A percentile compares a stretch with the other conserved stretches of the same genome.
Evolutionary conservation across 2,888 invertebrate species (phyloP).

Genomic region (Papilio gigon): DNA sequence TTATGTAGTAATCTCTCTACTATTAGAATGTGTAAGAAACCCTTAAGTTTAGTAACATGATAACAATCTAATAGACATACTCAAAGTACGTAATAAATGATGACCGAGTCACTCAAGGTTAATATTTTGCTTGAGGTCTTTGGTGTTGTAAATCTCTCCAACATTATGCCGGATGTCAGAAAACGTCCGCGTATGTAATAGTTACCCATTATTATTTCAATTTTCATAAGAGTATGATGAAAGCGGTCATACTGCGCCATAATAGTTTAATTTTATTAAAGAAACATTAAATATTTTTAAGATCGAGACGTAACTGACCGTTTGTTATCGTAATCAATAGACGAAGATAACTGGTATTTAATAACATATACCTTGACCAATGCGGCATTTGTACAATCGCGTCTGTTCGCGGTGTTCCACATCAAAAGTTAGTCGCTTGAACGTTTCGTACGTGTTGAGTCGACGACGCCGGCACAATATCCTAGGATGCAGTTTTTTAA

Average conservation of each 20-base stretch:
- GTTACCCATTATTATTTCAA: neutral
- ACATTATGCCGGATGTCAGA: neutral
- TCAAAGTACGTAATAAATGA: too few relatives aligned
- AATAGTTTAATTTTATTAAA: slow-evolving; percentile 7
- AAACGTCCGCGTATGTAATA: neutral
- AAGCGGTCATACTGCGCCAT: neutral
- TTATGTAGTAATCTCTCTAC: slow-evolving; percentile 1
- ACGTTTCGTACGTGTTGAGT: too few relatives aligned
- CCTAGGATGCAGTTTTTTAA: too few relatives aligned
- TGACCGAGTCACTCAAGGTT: too few relatives aligned
- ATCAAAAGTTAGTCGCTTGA: too few relatives aligned
- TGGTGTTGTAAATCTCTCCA: neutral
- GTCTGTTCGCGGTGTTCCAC: too few relatives aligned
- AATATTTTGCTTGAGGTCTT: too few relatives aligned
- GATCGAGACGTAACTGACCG: slow-evolving; percentile 5
- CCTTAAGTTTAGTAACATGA: neutral
- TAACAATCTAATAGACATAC: neutral
- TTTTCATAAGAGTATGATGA: neutral
- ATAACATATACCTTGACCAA: slow-evolving; percentile 10
- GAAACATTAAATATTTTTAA: slow-evolving; percentile 15
- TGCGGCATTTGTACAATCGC: too few relatives aligned
- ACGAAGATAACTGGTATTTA: slow-evolving; percentile 7
- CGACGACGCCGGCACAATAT: too few relatives aligned
- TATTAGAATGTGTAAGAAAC: neutral
- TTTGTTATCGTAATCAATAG: slow-evolving; percentile 10